Percentiles rank a stretch among this genome's conserved stretches.
These are phyloP conservation scores for Hippocampus barbouri DNA, from an alignment of 2,113 vertebrate genomes.

Conservation along the genomic window DNA sequence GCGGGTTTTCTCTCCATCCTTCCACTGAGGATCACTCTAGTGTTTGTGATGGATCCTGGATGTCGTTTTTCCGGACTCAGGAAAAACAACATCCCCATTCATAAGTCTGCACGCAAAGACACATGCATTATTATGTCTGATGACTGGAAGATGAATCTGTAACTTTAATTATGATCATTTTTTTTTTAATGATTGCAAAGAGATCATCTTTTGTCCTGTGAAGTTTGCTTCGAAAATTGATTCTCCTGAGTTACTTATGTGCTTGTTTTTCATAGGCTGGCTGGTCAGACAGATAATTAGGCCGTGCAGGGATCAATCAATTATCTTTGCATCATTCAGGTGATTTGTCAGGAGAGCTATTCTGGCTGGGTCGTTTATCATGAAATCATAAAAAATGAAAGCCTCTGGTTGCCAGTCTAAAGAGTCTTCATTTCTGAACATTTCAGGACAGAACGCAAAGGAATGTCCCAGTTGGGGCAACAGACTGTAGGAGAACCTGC, in stretches of 20 bases:
- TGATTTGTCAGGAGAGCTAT: constrained; percentile 28
- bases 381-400: constrained; percentile 21
- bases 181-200: background rate
- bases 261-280: background rate
- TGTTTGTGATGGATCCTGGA: too few species aligned
- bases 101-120: background rate
- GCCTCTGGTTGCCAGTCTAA: background rate
- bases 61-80: too few species aligned
- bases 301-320: constrained; percentile 24
- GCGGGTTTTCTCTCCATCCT: too few species aligned
- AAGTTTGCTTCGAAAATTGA: background rate
- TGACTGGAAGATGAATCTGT: background rate
- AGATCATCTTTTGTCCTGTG: background rate
- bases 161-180: background rate
- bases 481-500: background rate
- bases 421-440: background rate
- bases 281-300: constrained; percentile 33
- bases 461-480: background rate
- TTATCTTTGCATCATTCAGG: constrained; percentile 41
- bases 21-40: too few species aligned
- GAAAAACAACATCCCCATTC: constrained; percentile 56
- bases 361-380: constrained; percentile 22
- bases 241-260: background rate
- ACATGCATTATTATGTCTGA: too few species aligned
- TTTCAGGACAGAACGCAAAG: background rate